These are phyloP conservation scores for Ctenodactylus gundi DNA, from an alignment of 2,113 vertebrate genomes.

Conservation along the genomic window DNA sequence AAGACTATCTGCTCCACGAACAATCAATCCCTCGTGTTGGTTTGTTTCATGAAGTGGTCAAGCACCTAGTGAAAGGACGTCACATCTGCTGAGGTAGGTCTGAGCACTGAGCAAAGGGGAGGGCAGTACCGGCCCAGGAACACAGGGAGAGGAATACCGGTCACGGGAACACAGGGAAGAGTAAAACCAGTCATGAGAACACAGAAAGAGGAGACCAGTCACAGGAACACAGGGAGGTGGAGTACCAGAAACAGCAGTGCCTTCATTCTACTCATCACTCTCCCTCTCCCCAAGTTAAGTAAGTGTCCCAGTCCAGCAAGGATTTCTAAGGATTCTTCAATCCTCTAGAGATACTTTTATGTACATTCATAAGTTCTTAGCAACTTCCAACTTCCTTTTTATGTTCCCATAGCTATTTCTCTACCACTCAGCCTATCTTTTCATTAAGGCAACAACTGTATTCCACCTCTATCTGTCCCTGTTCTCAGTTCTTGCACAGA, in stretches of 20 bases:
- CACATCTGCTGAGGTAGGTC: neutral
- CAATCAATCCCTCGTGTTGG: neutral
- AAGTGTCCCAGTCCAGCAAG: neutral
- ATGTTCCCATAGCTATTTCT: neutral
- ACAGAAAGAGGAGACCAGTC: too few relatives aligned
- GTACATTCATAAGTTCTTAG: neutral
- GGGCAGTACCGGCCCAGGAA: too few relatives aligned
- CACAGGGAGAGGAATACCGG: too few relatives aligned
- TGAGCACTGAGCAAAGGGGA: neutral
- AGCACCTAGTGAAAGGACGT: neutral
- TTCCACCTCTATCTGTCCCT: neutral
- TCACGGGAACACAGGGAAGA: too few relatives aligned
- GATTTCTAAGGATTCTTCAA: neutral
- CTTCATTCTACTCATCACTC: neutral
- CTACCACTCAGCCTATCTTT: neutral
- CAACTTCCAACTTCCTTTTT: neutral
- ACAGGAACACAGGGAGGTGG: too few relatives aligned
- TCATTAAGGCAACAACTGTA: neutral
- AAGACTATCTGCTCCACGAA: neutral
- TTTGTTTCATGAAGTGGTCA: neutral
- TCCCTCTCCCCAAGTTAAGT: neutral
- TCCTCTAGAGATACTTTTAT: neutral
- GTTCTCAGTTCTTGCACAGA: neutral
- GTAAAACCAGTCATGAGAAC: too few relatives aligned
- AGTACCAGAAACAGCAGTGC: neutral